These are phyloP conservation scores for Pterostichus madidus DNA, from an alignment of 2,888 invertebrate species.

Conservation along the genomic window DNA sequence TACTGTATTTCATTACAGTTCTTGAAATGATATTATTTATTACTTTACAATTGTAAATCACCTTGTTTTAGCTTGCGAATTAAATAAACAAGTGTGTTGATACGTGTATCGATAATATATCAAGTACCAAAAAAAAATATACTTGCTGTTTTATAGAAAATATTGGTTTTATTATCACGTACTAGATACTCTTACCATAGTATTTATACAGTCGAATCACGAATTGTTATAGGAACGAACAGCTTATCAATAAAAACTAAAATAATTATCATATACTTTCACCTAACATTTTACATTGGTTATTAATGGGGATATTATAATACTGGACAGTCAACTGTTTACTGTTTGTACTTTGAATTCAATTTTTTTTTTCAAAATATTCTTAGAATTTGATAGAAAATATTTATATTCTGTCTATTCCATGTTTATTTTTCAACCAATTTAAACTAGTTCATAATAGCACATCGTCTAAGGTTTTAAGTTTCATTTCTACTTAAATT, in stretches of 20 bases:
- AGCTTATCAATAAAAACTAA: slow-evolving; percentile 45
- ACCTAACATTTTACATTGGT: slow-evolving; percentile 26
- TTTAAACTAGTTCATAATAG: slow-evolving; percentile 1
- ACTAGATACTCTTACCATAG: not conserved
- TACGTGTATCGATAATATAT: slow-evolving; percentile 5
- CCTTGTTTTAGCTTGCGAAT: not conserved
- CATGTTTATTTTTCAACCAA: no score
- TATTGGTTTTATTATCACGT: slow-evolving; percentile 32
- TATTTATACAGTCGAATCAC: slow-evolving; percentile 36
- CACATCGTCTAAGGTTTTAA: not conserved
- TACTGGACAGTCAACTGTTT: slow-evolving; percentile 15
- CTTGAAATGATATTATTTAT: not conserved
- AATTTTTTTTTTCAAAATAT: slow-evolving; percentile 6
- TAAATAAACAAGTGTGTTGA: not conserved
- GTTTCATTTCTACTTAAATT: not conserved
- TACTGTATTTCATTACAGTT: slow-evolving; percentile 4
- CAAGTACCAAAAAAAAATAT: not conserved
- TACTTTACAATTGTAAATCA: slow-evolving; percentile 7
- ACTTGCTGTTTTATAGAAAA: not conserved
- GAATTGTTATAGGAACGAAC: slow-evolving; percentile 30
- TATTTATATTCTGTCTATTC: no score
- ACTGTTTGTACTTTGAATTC: slow-evolving; percentile 1
- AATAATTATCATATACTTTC: slow-evolving; percentile 48
- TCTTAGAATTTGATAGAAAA: slow-evolving; percentile 20
- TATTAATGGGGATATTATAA: slow-evolving; percentile 40